Conservation (phyloP, 2,113 vertebrate genomes). For the Gallinago paraguaiae region DNA sequence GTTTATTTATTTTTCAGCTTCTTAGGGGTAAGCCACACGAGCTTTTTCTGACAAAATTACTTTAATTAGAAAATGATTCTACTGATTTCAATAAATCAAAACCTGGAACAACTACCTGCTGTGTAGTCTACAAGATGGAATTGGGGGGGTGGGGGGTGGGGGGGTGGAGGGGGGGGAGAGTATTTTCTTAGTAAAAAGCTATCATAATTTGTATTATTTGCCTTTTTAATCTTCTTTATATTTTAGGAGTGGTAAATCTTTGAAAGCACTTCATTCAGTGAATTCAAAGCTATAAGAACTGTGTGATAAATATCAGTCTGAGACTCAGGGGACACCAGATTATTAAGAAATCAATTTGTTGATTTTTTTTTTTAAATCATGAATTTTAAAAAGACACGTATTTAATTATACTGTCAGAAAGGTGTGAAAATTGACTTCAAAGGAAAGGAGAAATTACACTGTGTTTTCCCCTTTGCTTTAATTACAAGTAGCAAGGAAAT, state of each 20-base stretch:
- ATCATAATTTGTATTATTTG: neutral
- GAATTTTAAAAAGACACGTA: neutral
- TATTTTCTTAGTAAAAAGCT: neutral
- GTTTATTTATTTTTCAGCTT: neutral
- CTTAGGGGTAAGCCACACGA: neutral
- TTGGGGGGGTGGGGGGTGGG: rapidly evolving
- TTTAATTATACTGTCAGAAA: neutral
- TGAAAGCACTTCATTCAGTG: neutral
- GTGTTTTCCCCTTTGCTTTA: neutral
- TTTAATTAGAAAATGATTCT: neutral
- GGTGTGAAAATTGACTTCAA: neutral
- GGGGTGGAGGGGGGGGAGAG: too few species aligned
- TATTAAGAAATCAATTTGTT: neutral
- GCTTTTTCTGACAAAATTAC: neutral
- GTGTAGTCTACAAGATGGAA: neutral
- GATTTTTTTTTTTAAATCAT: neutral
- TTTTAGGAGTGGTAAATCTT: neutral
- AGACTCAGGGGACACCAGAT: neutral
- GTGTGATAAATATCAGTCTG: neutral
- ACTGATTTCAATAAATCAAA: neutral
- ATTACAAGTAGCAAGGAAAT: neutral
- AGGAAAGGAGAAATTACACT: neutral
- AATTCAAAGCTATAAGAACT: neutral
- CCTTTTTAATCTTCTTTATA: neutral
- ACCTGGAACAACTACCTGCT: neutral